Conservation (phyloP, 2,113 vertebrate genomes). For the Phylloscopus trochilus region DNA sequence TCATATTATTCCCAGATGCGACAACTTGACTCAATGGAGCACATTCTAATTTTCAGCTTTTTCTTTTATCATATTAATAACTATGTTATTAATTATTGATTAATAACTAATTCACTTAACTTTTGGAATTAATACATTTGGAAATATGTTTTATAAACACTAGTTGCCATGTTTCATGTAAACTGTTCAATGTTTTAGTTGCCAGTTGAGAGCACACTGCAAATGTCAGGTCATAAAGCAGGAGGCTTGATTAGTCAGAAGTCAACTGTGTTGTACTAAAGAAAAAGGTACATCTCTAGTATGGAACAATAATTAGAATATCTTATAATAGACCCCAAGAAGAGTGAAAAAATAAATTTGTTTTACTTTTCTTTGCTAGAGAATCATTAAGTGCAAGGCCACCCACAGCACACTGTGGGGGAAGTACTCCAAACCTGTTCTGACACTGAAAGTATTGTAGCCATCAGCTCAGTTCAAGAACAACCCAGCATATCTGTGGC, state of each 20-base stretch:
- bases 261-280: background rate
- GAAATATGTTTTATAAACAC: background rate
- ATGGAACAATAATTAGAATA: background rate
- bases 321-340: background rate
- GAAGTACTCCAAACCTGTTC: background rate
- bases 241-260: background rate
- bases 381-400: background rate
- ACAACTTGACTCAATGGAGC: background rate
- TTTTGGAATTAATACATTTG: background rate
- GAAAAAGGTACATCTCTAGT: background rate
- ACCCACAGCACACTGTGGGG: fast-evolving
- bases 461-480: background rate
- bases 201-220: background rate
- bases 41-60: background rate
- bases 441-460: background rate
- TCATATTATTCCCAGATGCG: background rate
- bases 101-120: background rate
- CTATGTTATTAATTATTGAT: no score
- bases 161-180: background rate
- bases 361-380: background rate
- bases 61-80: background rate
- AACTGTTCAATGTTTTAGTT: background rate
- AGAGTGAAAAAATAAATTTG: background rate
- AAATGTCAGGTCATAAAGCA: background rate
- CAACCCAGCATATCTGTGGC: fast-evolving